Evolutionary conservation across 2,113 vertebrate species (phyloP), one percentile per base, ranked within the genome.

Genomic region (Gasterosteus aculeatus): DNA sequence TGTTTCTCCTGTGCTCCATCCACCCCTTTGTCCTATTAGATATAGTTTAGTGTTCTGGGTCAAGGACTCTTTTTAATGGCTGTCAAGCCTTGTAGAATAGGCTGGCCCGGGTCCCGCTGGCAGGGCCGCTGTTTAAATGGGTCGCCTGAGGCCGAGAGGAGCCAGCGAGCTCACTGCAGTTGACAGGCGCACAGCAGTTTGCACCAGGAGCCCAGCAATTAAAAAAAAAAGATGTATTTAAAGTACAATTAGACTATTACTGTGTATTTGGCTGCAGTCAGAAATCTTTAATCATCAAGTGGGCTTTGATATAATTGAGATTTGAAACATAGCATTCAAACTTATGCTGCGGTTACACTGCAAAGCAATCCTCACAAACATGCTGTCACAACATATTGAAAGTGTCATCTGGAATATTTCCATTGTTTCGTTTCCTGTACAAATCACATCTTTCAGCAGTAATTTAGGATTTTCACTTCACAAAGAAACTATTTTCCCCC

Each of bases 61-160:
- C 95, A 95, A 82, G 91, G 93, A 93, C 89, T 92, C 83, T 91
- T 91, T 93, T 95, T 42, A 88, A 92, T 94, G 94, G 82, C 89
- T 93, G 94, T 94, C 92, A 89, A 82, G 92, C 90, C 80, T 91
- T 91, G 90, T 92, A 93, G 92, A 92, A 93, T 91, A 87, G 86
- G 79, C 91, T 96, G 95, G 94, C 94, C 81, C 75, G 58, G 88
- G 87, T 95, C 95, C 95, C 91, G 90, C 94, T 97, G 96, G 94
- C 95, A 93, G 82, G 53, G 53, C 82, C 77, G 90, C 79, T 90
- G 81, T 88, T 73, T 91, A 91, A 90, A 82, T 93, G 94, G 94
- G 90, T 93, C 75, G 77, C 81, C 78, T 86, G 78, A 88, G 88
- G 92, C 92, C 74, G 65, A 90, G 85, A 87, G 85, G 78, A 88